These are phyloP conservation scores for Dryadula phaetusa DNA, from an alignment of 2,888 invertebrate genomes.

Conservation along the genomic window DNA sequence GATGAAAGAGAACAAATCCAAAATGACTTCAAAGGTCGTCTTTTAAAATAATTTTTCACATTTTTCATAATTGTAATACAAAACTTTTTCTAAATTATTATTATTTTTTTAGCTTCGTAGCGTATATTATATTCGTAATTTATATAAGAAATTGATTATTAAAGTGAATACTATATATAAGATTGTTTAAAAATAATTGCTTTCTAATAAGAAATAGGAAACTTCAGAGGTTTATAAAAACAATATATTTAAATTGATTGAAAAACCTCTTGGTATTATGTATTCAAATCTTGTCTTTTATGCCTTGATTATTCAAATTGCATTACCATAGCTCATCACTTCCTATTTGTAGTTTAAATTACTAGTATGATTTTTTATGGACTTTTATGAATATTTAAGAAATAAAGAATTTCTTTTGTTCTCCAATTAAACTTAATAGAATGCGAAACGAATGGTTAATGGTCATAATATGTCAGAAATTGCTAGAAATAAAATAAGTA, in stretches of 20 bases:
- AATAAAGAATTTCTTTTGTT: not conserved
- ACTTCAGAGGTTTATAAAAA: not conserved
- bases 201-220: not conserved
- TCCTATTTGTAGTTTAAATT: not conserved
- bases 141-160: no score
- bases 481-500: not conserved
- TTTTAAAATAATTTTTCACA: no score
- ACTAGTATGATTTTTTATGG: not conserved
- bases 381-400: not conserved
- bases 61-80: no score
- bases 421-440: no score
- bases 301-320: slow-evolving; percentile 13
- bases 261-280: not conserved
- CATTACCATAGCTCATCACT: not conserved
- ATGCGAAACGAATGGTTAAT: no score
- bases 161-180: no score
- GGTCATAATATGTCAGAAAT: not conserved
- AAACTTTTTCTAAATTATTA: no score
- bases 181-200: not conserved
- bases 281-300: not conserved
- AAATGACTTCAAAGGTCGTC: no score
- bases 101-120: no score
- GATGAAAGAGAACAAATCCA: no score
- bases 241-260: no score
- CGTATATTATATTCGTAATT: no score